Base-by-base conservation (phyloP, 2,888 invertebrate genomes). In the Sarcophaga carnaria region DNA sequence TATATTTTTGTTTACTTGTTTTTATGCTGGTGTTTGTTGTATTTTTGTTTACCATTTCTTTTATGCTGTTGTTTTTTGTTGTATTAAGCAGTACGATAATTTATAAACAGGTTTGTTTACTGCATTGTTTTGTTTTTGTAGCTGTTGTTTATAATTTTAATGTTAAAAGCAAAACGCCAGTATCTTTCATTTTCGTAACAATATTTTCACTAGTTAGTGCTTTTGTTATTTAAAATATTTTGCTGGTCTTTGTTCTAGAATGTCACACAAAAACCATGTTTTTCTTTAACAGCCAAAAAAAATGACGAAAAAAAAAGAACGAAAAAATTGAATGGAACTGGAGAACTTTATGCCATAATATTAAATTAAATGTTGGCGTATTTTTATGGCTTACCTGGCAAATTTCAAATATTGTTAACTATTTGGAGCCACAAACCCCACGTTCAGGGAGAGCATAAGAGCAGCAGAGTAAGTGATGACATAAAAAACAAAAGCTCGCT, bases 381-480 rank as follows among this genome's bases (percentile, higher is more conserved):
- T 72, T 86, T 86, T 83, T 80, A 79, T 77, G 81, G 81, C 81
- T 80, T 85, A 81, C 77, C 77, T 78, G 80, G 82, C 80, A 84
- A 80, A 77, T 66, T 84, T 83, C n/a, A 67, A 60, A 72, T 72
- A 25, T 67, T 54, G 54, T 54, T 54, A 17, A 17, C 17, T 54
- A 37, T 54, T 62, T 49, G 25, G 83, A 72, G 78, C 66, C 45
- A n/a, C 54, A 22, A 67, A 20, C 71, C 47, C 45, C 45, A 8
- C 11, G 47, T 72, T 12, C 4, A 70, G 69, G 2, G 47, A 22
- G 10, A 47, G 14, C 5, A 27, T 11, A 63, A 20, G 37, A 37
- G 37, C 54, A 71, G 76, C 69, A 59, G 20, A 20, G 49, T 37
- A 80, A 80, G 84, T 84, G 84, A 80, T 84, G 84, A 84, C 80